Conservation (phyloP, 1,140 invertebrate species). For the Dinothrombium tinctorium region DNA sequence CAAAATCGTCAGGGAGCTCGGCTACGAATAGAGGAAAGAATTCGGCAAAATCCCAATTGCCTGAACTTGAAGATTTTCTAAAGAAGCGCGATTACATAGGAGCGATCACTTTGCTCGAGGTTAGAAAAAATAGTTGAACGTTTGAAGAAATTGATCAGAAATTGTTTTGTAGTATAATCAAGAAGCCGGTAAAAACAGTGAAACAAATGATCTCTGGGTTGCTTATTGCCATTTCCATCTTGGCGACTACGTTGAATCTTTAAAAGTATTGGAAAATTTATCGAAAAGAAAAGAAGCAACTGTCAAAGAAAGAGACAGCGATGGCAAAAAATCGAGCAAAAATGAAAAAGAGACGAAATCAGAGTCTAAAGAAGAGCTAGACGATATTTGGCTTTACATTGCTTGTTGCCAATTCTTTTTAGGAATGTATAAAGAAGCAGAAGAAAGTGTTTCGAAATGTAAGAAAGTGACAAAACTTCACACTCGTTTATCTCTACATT, state of each 20-base stretch:
- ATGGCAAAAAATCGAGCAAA: conserved; percentile 21
- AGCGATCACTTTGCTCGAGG: conserved; percentile 73
- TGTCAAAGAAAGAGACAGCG: conserved; percentile 5
- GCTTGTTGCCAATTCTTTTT: conserved; percentile 89
- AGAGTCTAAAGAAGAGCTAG: not conserved
- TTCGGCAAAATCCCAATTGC: conserved; percentile 25
- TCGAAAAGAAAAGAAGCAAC: not conserved
- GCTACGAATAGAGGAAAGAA: conserved; percentile 6
- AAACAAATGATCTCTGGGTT: conserved; percentile 54
- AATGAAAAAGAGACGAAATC: conserved; percentile 17
- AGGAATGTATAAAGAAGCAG: conserved; percentile 47
- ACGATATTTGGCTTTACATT: conserved; percentile 36
- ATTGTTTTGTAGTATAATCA: conserved; percentile 25
- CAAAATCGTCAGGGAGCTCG: too few relatives aligned
- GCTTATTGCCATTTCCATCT: conserved; percentile 85
- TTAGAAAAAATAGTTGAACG: conserved; percentile 4
- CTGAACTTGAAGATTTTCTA: conserved; percentile 73
- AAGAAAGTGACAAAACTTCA: conserved; percentile 25
- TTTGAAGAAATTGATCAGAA: not conserved
- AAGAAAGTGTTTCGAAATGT: conserved; percentile 20
- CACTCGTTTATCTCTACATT: conserved; percentile 65
- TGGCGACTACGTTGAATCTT: conserved; percentile 67
- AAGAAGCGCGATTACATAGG: conserved; percentile 72
- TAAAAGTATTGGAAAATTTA: conserved; percentile 35
- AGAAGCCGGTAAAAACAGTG: conserved; percentile 28